Percentiles rank a stretch among this genome's conserved stretches.
Evolutionary conservation across 2,888 invertebrate species (phyloP).

Genomic region (Brachyptera risi): DNA sequence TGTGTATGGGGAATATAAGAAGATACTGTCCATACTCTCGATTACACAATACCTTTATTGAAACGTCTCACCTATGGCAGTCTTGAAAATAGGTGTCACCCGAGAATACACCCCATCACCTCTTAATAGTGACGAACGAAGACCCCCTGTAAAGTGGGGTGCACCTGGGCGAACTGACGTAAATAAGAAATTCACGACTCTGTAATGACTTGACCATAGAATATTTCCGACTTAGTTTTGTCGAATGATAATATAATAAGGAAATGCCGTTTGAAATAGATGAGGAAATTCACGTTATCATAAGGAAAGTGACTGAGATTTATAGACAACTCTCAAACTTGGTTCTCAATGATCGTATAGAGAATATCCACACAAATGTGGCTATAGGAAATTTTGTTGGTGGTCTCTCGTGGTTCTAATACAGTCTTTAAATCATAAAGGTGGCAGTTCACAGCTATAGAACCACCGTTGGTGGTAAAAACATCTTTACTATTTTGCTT

Average conservation of each 20-base stretch:
- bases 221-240: not conserved
- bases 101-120: constrained; percentile 3
- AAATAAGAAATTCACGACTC: too few relatives aligned
- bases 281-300: constrained; percentile 2
- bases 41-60: constrained; percentile 9
- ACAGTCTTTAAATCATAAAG: constrained; percentile 14
- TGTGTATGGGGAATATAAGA: too few relatives aligned
- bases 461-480: constrained; percentile 12
- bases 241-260: too few relatives aligned
- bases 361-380: too few relatives aligned
- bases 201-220: not conserved
- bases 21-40: not conserved
- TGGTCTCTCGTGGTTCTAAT: too few relatives aligned
- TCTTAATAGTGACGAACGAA: not conserved
- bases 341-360: not conserved
- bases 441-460: constrained; percentile 2
- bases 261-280: not conserved
- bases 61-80: constrained; percentile 3
- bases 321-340: constrained; percentile 7
- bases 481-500: constrained; percentile 6
- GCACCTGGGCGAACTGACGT: too few relatives aligned
- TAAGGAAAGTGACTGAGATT: constrained; percentile 3
- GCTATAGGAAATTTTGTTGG: too few relatives aligned
- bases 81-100: too few relatives aligned
- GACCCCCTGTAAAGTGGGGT: constrained; percentile 2